Evolutionary conservation across 2,113 vertebrate genomes (phyloP), one percentile per base, ranked within the genome.

Genomic region (Solea senegalensis): DNA sequence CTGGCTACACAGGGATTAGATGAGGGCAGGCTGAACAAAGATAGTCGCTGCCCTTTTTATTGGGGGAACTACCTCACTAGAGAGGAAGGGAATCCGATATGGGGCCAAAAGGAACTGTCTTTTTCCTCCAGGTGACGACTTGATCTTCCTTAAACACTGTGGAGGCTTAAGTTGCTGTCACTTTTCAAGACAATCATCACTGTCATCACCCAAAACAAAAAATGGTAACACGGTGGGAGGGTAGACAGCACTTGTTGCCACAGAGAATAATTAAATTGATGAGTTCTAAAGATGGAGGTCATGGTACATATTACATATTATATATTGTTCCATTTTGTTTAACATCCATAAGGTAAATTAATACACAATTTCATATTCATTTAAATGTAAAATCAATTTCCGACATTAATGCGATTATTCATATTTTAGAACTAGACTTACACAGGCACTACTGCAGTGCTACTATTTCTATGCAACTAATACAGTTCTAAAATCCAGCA

Each of bases 11-110:
- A 69, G 57, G 83, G 83, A 79, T 90, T 91, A 91, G 73, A 78
- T 52, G 80, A 70, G 84, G 72, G 55, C 76, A 72, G 60, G 89
- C 90, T 89, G 88, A 92, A 92, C 92, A 93, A 92, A 92, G 89
- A 74, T 1, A 69, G 66, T 34, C 14, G n/a, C 69, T 83, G 84
- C 63, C 84, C 86, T 80, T 89, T 79, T 74, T 69, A 70, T 46
- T 26, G 65, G 61, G 71, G 83, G 80, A 69, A 75, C 88, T 65
- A 45, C 79, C 77, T 74, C 75, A 81, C 72, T 65, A 71, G 62
- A 79, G 81, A 65, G 34, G 69, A 69, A 54, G 56, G 62, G 51
- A 78, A 84, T 81, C 51, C 7, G 16, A 86, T 56, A 72, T 21
- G 7, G 0, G 5, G n/a, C 55, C 56, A 43, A 13, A 78, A 66